Conservation (phyloP, 2,888 invertebrate genomes). For the Orchestes rusci region DNA sequence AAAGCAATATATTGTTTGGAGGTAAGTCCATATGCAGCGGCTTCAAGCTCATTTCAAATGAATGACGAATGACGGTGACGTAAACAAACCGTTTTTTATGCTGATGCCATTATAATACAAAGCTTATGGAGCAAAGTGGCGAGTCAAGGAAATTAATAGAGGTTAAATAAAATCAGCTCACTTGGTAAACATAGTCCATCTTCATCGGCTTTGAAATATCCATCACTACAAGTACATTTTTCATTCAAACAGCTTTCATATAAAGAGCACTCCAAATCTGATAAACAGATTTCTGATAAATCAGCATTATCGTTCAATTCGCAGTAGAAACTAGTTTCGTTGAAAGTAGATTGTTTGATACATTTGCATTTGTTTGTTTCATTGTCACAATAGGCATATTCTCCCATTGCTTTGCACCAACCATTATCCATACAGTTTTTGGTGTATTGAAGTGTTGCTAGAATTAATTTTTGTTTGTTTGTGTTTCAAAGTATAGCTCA, state of each 20-base stretch:
- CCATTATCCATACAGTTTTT: conserved; percentile 29
- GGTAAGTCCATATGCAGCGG: too few relatives aligned
- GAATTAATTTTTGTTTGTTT: conserved; percentile 7
- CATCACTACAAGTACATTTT: conserved; percentile 28
- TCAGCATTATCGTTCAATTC: conserved; percentile 10
- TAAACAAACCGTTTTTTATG: too few relatives aligned
- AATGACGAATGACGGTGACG: too few relatives aligned
- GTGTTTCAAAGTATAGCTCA: too few relatives aligned
- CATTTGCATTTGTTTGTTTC: conserved; percentile 27
- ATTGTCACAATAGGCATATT: conserved; percentile 28
- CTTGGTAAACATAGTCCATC: conserved; percentile 27
- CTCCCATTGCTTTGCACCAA: conserved; percentile 33
- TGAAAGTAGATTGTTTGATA: conserved; percentile 23
- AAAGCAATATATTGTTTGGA: too few relatives aligned
- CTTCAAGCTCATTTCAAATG: too few relatives aligned
- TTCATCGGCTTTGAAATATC: conserved; percentile 22
- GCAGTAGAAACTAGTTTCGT: conserved; percentile 26
- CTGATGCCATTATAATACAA: too few relatives aligned
- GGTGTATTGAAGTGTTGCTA: conserved; percentile 30
- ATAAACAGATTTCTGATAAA: conserved; percentile 19
- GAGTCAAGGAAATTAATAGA: too few relatives aligned
- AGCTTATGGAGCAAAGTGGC: too few relatives aligned
- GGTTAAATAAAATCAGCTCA: conserved; percentile 15
- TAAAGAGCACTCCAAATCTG: conserved; percentile 26
- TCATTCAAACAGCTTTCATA: conserved; percentile 28